Conservation (phyloP, 2,797 vertebrate genomes). For the Sphenodon punctatus region DNA sequence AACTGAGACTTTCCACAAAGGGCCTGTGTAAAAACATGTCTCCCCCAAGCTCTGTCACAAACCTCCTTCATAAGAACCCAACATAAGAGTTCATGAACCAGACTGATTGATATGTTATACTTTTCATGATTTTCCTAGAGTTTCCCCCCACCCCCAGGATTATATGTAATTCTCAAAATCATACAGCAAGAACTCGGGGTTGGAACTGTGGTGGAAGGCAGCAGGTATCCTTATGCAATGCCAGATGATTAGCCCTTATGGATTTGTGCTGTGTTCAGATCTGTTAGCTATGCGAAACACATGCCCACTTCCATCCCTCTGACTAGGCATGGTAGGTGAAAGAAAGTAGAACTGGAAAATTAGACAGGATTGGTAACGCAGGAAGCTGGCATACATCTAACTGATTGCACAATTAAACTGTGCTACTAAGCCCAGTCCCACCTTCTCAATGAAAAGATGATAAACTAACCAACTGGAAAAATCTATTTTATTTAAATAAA, state of each 20-base stretch:
- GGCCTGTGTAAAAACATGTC: no score
- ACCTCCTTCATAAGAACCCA: no score
- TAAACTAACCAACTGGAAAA: slow-evolving; percentile 30
- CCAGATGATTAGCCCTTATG: not conserved
- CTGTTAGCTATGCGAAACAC: not conserved
- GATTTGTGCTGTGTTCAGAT: not conserved
- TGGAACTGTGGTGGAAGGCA: no score
- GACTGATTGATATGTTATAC: no score
- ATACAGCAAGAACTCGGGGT: no score
- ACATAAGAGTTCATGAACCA: no score
- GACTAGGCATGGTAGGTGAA: not conserved
- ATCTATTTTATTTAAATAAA: slow-evolving; percentile 67
- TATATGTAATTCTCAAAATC: no score
- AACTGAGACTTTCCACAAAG: no score
- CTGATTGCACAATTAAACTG: not conserved
- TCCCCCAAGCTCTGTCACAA: no score
- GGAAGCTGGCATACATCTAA: not conserved
- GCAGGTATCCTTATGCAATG: no score
- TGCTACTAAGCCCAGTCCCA: not conserved
- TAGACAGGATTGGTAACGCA: not conserved
- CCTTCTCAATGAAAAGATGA: not conserved
- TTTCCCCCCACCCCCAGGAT: no score
- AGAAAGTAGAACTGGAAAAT: not conserved
- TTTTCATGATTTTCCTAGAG: no score
- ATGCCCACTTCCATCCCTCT: not conserved